phyloP scores from a whole-genome alignment of 2,113 vertebrate species.

The Tinamus guttatus region DNA sequence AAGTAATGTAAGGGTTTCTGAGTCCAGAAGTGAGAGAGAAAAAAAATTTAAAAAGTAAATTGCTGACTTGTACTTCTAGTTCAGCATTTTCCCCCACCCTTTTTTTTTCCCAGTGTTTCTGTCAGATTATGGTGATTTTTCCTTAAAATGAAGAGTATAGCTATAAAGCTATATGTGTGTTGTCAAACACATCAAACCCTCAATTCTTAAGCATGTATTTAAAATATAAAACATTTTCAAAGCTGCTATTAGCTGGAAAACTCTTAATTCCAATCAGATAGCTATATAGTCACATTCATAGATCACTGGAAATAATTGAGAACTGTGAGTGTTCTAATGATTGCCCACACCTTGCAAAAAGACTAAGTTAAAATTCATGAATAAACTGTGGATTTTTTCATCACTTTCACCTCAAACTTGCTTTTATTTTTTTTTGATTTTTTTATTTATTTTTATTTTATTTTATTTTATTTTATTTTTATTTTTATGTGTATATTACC shows the following conservation, averaged over 20 bases:
- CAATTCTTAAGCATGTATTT: not conserved
- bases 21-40: not conserved
- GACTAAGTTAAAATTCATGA: not conserved
- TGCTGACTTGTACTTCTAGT: not conserved
- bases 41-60: fast-evolving
- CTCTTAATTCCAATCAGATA: not conserved
- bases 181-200: not conserved
- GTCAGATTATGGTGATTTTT: fast-evolving
- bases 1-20: not conserved
- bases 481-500: not conserved
- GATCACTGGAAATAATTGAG: not conserved
- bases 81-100: not conserved
- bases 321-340: not conserved
- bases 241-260: not conserved
- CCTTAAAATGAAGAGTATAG: not conserved
- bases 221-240: not conserved
- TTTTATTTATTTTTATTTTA: too few species aligned
- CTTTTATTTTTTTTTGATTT: not conserved
- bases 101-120: not conserved
- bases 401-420: not conserved
- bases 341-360: not conserved
- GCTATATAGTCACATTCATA: not conserved
- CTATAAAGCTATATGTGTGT: too few species aligned
- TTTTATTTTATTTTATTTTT: too few species aligned
- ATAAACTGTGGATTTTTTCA: not conserved